These are phyloP conservation scores for Hirundo rustica DNA, from an alignment of 2,797 vertebrate species.

Conservation along the genomic window DNA sequence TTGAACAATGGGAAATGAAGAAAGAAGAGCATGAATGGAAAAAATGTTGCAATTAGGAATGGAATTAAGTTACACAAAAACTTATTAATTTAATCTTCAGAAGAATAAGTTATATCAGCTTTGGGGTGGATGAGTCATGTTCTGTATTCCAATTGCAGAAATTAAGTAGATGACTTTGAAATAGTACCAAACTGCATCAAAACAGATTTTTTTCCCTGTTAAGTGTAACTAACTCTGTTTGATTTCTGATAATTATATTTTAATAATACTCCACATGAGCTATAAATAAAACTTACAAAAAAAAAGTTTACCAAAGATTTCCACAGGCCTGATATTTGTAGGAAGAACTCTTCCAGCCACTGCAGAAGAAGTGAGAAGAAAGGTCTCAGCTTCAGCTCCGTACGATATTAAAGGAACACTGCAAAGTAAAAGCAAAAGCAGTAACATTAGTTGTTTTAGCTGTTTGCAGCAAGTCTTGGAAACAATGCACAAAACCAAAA, in stretches of 20 bases:
- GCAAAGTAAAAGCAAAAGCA: conserved; percentile 32
- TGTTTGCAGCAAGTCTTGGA: neutral
- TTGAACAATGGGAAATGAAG: neutral
- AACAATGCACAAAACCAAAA: neutral
- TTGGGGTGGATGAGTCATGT: neutral
- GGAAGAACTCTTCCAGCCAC: conserved; percentile 77
- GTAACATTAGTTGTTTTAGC: neutral
- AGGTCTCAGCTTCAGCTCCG: conserved; percentile 65
- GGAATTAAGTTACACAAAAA: neutral
- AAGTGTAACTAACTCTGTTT: neutral
- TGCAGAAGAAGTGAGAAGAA: conserved; percentile 74
- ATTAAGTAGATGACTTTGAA: neutral
- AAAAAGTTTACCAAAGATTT: conserved; percentile 87
- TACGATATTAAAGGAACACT: conserved; percentile 71
- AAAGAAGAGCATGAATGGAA: neutral
- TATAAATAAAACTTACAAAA: conserved; percentile 74
- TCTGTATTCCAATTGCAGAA: neutral
- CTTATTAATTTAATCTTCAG: neutral
- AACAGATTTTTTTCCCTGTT: neutral
- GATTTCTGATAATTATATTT: neutral
- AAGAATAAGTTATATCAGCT: neutral
- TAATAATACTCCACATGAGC: conserved; percentile 36
- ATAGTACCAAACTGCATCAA: neutral
- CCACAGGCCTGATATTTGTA: conserved; percentile 73
- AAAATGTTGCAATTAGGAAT: neutral